phyloP scores from a whole-genome alignment of 2,797 vertebrate species.

The Catamblyrhynchus diadema region DNA sequence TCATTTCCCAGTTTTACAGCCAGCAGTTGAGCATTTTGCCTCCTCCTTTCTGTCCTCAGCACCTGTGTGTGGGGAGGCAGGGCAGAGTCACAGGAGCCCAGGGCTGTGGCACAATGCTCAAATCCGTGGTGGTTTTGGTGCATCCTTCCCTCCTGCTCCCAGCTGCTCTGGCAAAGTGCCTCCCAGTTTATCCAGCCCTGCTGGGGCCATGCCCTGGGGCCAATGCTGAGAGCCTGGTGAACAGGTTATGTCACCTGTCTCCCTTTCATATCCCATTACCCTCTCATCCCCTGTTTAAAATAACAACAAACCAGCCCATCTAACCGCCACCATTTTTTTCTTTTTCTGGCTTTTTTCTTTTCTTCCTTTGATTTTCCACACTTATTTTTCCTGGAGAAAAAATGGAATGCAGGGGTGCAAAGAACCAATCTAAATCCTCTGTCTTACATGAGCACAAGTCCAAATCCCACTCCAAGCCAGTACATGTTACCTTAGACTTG shows the following conservation, averaged over 20 bases:
- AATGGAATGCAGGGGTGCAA: neutral
- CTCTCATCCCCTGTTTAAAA: neutral
- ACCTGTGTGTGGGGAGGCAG: rapidly evolving
- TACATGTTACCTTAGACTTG: neutral
- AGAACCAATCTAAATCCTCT: neutral
- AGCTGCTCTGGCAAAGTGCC: neutral
- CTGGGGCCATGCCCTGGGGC: neutral
- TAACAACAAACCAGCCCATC: neutral
- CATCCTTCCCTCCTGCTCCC: neutral
- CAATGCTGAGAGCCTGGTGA: neutral
- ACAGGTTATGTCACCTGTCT: constrained; percentile 12
- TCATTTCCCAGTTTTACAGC: neutral
- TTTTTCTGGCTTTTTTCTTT: neutral
- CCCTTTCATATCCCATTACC: neutral
- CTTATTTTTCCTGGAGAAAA: neutral
- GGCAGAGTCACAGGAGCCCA: neutral
- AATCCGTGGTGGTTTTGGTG: rapidly evolving
- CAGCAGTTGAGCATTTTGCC: neutral
- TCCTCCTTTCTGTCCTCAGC: neutral
- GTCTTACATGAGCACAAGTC: neutral
- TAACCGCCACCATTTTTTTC: neutral
- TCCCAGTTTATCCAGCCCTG: neutral
- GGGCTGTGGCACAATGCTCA: rapidly evolving
- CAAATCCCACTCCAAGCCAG: neutral
- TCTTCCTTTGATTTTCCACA: neutral